Evolutionary conservation across 2,797 vertebrate genomes (phyloP).

Genomic region (Simalia tracyae): DNA sequence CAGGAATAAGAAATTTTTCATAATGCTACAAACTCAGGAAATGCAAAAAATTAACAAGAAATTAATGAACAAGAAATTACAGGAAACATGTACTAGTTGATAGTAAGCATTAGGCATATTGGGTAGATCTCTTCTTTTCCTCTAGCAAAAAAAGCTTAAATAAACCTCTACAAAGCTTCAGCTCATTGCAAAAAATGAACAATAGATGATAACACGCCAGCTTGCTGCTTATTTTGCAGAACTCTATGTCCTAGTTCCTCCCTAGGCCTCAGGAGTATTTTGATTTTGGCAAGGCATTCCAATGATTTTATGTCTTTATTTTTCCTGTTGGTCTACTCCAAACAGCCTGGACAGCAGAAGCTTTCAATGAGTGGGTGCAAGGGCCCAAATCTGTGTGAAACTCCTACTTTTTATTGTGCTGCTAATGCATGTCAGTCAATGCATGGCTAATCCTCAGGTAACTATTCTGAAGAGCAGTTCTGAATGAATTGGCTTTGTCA

Average conservation of each 20-base stretch:
- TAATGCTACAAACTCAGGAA: not conserved
- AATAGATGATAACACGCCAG: slow-evolving; percentile 14
- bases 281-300: not conserved
- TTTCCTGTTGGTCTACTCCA: not conserved
- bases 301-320: not conserved
- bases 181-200: not conserved
- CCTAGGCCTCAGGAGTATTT: not conserved
- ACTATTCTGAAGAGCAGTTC: not conserved
- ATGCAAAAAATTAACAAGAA: not conserved
- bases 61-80: not conserved
- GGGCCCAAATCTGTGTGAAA: not conserved
- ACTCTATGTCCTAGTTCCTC: slow-evolving; percentile 8
- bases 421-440: not conserved
- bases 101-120: not conserved
- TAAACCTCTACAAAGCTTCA: not conserved
- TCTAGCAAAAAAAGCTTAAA: not conserved
- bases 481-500: not conserved
- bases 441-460: not conserved
- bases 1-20: not conserved
- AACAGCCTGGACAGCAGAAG: not conserved
- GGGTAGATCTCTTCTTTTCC: not conserved
- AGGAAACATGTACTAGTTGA: not conserved
- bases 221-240: not conserved
- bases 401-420: not conserved
- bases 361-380: not conserved